phyloP scores from a whole-genome alignment of 1,140 invertebrate species.

The Eriosoma lanigerum region DNA sequence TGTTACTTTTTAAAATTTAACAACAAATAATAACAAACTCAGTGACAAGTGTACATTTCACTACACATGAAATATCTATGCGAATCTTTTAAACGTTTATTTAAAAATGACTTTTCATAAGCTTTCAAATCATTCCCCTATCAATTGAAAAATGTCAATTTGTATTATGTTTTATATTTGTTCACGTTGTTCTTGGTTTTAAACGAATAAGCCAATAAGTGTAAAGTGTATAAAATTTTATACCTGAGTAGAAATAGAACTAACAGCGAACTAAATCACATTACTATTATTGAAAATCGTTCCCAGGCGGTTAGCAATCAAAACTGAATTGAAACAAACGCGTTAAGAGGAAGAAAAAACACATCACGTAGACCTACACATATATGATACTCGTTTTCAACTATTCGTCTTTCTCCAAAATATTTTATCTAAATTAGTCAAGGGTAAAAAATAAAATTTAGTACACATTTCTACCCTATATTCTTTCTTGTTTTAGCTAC shows the following conservation, averaged over 20 bases:
- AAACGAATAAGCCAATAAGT: constrained; percentile 40
- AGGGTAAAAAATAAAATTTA: constrained; percentile 42
- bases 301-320: constrained; percentile 38
- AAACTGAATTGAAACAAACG: constrained; percentile 49
- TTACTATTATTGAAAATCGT: constrained; percentile 49
- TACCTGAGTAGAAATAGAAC: not conserved
- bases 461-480: not conserved
- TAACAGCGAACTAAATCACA: constrained; percentile 18
- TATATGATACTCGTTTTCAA: not conserved
- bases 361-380: not conserved
- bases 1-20: too few species aligned
- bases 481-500: not conserved
- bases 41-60: too few species aligned
- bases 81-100: too few species aligned
- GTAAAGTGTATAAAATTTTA: constrained; percentile 1
- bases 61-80: too few species aligned
- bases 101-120: too few species aligned
- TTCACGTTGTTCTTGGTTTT: not conserved
- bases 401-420: not conserved
- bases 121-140: too few species aligned
- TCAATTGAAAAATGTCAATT: not conserved
- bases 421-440: constrained; percentile 48
- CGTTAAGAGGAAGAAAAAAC: constrained; percentile 6
- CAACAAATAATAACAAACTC: too few species aligned
- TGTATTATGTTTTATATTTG: constrained; percentile 17